These are phyloP conservation scores for Bombus superbus DNA, from an alignment of 1,140 invertebrate genomes.

Conservation along the genomic window DNA sequence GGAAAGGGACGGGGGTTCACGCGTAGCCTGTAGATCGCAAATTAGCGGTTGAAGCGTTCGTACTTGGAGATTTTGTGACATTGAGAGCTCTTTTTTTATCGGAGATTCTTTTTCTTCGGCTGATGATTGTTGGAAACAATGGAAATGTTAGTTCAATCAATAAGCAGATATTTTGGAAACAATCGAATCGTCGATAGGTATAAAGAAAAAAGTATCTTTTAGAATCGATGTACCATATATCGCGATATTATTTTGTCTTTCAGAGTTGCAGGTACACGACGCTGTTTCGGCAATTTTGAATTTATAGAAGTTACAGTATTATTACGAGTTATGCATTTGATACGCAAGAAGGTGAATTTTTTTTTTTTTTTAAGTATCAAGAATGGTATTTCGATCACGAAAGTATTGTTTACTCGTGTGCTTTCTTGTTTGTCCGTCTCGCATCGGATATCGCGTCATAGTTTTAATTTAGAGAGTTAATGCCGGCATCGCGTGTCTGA, in stretches of 20 bases:
- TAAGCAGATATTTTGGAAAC: neutral
- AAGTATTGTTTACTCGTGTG: neutral
- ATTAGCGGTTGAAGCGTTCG: neutral
- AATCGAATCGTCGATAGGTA: neutral
- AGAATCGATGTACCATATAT: no score
- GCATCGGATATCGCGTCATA: conserved; percentile 10
- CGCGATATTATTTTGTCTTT: no score
- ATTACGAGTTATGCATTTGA: neutral
- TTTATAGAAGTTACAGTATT: no score
- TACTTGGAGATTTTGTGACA: neutral
- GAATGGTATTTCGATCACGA: neutral
- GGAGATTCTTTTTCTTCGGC: neutral
- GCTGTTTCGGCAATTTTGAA: no score
- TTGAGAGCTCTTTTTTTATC: neutral
- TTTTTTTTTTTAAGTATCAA: neutral
- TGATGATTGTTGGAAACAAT: no score
- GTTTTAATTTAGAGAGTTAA: conserved; percentile 30
- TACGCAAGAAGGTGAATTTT: neutral
- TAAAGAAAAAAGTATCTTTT: neutral
- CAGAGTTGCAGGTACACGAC: no score
- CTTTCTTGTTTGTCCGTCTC: neutral
- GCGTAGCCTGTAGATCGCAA: neutral
- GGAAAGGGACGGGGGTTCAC: neutral
- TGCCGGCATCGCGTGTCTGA: conserved; percentile 38
- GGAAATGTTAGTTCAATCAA: neutral